A percentile compares a stretch with the other conserved stretches of the same genome.
phyloP scores from a whole-genome alignment of 2,888 invertebrate species.

The Leptura quadrifasciata region DNA sequence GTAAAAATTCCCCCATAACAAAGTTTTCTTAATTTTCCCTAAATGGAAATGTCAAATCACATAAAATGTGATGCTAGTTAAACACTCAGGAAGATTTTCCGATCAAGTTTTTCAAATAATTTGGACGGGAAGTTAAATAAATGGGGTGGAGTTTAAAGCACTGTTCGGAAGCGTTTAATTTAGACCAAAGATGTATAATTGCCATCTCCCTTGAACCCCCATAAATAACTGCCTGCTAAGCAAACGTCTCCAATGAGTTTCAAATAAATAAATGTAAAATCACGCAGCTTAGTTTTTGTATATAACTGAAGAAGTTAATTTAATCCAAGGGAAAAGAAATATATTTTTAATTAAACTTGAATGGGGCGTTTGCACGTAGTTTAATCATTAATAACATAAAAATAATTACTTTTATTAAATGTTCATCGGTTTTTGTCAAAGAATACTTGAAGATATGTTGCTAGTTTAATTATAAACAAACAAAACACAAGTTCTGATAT shows the following conservation, averaged over 20 bases:
- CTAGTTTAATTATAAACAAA: too few relatives aligned
- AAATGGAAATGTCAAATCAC: background rate
- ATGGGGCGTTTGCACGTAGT: too few relatives aligned
- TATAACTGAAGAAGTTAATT: too few relatives aligned
- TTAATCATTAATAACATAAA: too few relatives aligned
- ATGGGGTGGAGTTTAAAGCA: slow-evolving; percentile 16
- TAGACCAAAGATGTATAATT: slow-evolving; percentile 26
- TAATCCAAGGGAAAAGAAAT: too few relatives aligned
- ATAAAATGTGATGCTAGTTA: background rate
- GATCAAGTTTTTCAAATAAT: slow-evolving; percentile 10
- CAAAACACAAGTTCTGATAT: too few relatives aligned
- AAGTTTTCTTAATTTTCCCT: background rate
- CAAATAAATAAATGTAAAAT: slow-evolving; percentile 5
- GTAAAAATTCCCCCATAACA: background rate
- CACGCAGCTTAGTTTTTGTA: background rate
- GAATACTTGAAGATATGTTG: too few relatives aligned
- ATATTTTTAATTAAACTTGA: too few relatives aligned
- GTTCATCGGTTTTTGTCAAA: too few relatives aligned
- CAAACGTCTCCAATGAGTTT: slow-evolving; percentile 12
- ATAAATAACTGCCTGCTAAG: slow-evolving; percentile 25
- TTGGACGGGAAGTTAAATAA: slow-evolving; percentile 12
- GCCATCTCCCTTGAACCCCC: slow-evolving; percentile 21
- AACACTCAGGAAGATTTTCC: background rate
- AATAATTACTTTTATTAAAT: too few relatives aligned
- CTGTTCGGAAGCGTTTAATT: slow-evolving; percentile 29